Percentiles rank a stretch among this genome's conserved stretches.
phyloP scores from a whole-genome alignment of 2,888 invertebrate species.

The Lobophora halterata region DNA sequence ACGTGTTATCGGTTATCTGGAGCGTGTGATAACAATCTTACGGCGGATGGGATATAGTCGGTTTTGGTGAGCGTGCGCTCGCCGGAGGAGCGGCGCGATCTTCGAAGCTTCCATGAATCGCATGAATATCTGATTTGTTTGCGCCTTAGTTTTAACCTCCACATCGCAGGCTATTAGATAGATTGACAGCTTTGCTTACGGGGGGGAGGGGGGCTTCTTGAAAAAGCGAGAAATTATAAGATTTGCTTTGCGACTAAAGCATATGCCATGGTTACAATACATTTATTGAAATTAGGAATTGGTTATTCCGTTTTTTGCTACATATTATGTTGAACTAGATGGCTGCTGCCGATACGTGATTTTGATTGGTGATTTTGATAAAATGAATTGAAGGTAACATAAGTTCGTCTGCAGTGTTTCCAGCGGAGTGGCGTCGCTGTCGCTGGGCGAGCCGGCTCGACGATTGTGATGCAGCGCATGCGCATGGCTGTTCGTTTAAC shows the following conservation, averaged over 20 bases:
- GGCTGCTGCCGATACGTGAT: no score
- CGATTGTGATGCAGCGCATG: conserved; percentile 16
- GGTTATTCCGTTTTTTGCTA: no score
- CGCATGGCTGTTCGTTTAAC: conserved; percentile 32
- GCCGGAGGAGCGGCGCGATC: conserved; percentile 49
- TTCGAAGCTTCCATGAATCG: conserved; percentile 54
- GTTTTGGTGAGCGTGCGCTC: not conserved
- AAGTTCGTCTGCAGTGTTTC: no score
- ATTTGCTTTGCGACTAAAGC: not conserved
- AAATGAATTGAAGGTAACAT: no score
- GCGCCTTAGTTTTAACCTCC: conserved; percentile 37
- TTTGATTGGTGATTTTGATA: no score
- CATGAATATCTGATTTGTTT: conserved; percentile 56
- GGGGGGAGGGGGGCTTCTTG: no score
- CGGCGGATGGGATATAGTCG: not conserved
- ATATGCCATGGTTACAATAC: no score
- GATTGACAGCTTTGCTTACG: conserved; percentile 34
- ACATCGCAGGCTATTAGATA: conserved; percentile 37
- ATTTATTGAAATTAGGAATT: no score
- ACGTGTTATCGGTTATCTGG: conserved; percentile 26
- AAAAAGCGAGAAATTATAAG: conserved; percentile 8
- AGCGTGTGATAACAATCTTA: conserved; percentile 1
- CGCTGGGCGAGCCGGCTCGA: no score
- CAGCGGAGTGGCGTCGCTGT: no score
- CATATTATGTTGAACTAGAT: no score